phyloP scores from a whole-genome alignment of 1,140 invertebrate genomes.

The Trialeurodes vaporariorum region DNA sequence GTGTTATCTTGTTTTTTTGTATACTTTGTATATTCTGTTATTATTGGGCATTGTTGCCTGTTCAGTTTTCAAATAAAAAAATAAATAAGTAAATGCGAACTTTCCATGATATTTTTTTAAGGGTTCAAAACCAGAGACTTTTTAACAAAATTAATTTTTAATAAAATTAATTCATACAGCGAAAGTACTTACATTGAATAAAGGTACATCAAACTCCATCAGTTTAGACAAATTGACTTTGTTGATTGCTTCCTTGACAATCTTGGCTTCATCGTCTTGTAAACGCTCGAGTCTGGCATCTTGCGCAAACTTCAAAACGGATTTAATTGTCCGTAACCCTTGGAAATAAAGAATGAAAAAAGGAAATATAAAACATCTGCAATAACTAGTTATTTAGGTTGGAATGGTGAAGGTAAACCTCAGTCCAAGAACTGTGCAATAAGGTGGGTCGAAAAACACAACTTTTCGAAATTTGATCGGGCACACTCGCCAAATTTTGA shows the following conservation, averaged over 20 bases:
- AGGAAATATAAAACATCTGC: background rate
- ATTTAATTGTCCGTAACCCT: conserved; percentile 78
- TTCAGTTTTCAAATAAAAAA: too few species aligned
- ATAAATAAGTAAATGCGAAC: too few species aligned
- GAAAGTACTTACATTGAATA: conserved; percentile 63
- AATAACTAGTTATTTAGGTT: background rate
- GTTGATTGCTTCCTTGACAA: conserved; percentile 76
- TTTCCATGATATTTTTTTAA: too few species aligned
- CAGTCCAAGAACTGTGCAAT: background rate
- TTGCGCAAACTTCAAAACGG: conserved; percentile 77
- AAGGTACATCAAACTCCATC: conserved; percentile 69
- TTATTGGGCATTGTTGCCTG: too few species aligned
- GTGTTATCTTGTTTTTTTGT: too few species aligned
- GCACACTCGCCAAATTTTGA: too few species aligned
- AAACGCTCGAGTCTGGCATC: conserved; percentile 83
- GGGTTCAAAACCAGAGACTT: too few species aligned
- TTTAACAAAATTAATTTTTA: too few species aligned
- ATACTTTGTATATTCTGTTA: too few species aligned
- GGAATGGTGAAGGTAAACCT: background rate
- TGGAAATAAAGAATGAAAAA: background rate
- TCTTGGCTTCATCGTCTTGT: conserved; percentile 65
- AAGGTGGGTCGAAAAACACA: too few species aligned
- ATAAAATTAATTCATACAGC: too few species aligned
- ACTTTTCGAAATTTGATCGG: too few species aligned
- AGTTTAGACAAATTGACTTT: conserved; percentile 93